Evolutionary conservation across 2,797 vertebrate genomes (phyloP).

Genomic region (Sylvilagus floridanus): DNA sequence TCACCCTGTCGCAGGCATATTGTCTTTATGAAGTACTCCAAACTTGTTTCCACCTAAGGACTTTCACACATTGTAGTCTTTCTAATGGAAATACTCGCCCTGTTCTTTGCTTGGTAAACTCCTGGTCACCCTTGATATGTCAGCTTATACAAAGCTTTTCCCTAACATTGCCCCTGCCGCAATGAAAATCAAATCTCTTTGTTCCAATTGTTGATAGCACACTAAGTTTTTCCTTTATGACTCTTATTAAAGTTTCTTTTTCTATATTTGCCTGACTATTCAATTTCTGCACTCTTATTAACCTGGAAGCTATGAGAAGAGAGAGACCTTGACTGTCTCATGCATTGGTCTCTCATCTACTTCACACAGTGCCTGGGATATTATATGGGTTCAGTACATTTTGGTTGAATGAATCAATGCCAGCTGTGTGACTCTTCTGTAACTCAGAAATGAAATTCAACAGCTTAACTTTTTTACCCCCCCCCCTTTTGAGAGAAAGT

Average conservation of each 20-base stretch:
- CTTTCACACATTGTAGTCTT: constrained; percentile 33
- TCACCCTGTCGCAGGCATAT: not conserved
- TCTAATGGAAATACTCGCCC: constrained; percentile 46
- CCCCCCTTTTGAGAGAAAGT: not conserved
- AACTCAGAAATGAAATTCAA: constrained; percentile 14
- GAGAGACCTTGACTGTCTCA: not conserved
- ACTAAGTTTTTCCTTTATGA: not conserved
- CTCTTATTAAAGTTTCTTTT: constrained; percentile 10
- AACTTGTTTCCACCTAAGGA: not conserved
- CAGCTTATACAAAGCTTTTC: constrained; percentile 37
- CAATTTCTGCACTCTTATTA: constrained; percentile 23
- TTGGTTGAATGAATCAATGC: constrained; percentile 50
- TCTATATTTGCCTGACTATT: constrained; percentile 23
- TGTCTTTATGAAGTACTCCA: constrained; percentile 16
- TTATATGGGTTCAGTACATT: not conserved
- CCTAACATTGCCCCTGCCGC: not conserved
- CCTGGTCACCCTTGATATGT: constrained; percentile 4
- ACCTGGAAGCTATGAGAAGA: not conserved
- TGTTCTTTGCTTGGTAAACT: constrained; percentile 29
- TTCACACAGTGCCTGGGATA: not conserved
- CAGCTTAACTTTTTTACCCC: not conserved
- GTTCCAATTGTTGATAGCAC: not conserved
- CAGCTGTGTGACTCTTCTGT: constrained; percentile 29
- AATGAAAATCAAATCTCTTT: constrained; percentile 10
- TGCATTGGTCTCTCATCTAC: not conserved